These are phyloP conservation scores for Limnephilus marmoratus DNA, from an alignment of 2,888 invertebrate species.

Conservation along the genomic window DNA sequence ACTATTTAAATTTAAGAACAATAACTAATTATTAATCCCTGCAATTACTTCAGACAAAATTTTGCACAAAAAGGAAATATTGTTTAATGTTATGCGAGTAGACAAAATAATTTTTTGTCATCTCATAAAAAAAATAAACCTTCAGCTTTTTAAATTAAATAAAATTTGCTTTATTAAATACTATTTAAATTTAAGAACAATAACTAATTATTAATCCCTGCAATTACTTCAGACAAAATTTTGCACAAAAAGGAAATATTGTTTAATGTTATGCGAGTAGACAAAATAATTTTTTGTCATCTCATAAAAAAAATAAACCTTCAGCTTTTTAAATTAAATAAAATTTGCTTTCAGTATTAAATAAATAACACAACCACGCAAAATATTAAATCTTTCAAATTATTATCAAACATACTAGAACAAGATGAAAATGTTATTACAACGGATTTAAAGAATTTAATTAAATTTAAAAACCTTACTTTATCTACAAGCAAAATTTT, in stretches of 20 bases:
- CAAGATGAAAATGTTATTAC: not conserved
- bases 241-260: slow-evolving; percentile 8
- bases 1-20: slow-evolving; percentile 38
- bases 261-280: not conserved
- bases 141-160: too few species aligned
- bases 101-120: not conserved
- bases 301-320: not conserved
- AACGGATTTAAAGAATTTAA: not conserved
- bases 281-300: not conserved
- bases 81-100: not conserved
- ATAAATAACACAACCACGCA: not conserved
- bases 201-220: slow-evolving; percentile 28
- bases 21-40: slow-evolving; percentile 29
- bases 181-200: slow-evolving; percentile 36
- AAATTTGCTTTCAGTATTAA: not conserved
- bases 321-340: not conserved
- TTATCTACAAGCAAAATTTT: not conserved
- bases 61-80: slow-evolving; percentile 1
- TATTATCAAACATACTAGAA: not conserved
- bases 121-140: too few species aligned
- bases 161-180: too few species aligned
- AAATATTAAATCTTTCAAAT: not conserved
- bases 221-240: slow-evolving; percentile 10
- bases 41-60: slow-evolving; percentile 13
- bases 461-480: not conserved